Conservation (phyloP, 1,140 invertebrate genomes). For the Cecropterus lyciades region DNA sequence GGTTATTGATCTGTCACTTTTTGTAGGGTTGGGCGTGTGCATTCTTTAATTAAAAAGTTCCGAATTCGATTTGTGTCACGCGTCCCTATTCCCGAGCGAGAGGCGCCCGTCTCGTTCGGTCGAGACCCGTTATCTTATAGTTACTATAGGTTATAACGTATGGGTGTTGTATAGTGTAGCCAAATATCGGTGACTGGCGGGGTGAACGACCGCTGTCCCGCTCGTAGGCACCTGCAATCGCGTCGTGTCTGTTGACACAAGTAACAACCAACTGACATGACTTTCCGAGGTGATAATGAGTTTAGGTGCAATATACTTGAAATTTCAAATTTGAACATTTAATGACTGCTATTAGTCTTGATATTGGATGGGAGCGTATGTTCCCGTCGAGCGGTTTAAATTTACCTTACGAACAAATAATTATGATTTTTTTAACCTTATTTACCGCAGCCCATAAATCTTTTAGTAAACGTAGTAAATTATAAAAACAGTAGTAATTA, state of each 20-base stretch:
- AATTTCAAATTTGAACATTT: slow-evolving; percentile 42
- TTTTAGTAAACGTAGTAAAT: not conserved
- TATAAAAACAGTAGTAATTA: not conserved
- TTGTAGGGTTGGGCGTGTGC: not conserved
- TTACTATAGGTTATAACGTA: slow-evolving; percentile 48
- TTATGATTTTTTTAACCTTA: not conserved
- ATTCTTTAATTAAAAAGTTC: slow-evolving; percentile 12
- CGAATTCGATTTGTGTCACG: slow-evolving; percentile 14
- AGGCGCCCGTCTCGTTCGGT: slow-evolving; percentile 37
- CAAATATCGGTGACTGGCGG: slow-evolving; percentile 73
- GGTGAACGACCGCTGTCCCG: slow-evolving; percentile 68
- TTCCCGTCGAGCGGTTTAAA: not conserved
- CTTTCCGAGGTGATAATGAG: slow-evolving; percentile 76
- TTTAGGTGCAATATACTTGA: slow-evolving; percentile 66
- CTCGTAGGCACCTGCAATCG: slow-evolving; percentile 75
- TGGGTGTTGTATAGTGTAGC: slow-evolving; percentile 63
- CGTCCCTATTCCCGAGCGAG: slow-evolving; percentile 34
- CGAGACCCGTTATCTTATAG: slow-evolving; percentile 64
- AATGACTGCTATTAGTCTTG: not conserved
- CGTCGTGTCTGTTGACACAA: slow-evolving; percentile 74
- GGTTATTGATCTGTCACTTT: slow-evolving; percentile 1
- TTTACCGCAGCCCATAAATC: not conserved
- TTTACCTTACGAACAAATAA: not conserved
- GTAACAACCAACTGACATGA: slow-evolving; percentile 62
- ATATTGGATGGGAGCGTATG: not conserved